Evolutionary conservation across 2,113 vertebrate species (phyloP).

Genomic region (Miniopterus natalensis): DNA sequence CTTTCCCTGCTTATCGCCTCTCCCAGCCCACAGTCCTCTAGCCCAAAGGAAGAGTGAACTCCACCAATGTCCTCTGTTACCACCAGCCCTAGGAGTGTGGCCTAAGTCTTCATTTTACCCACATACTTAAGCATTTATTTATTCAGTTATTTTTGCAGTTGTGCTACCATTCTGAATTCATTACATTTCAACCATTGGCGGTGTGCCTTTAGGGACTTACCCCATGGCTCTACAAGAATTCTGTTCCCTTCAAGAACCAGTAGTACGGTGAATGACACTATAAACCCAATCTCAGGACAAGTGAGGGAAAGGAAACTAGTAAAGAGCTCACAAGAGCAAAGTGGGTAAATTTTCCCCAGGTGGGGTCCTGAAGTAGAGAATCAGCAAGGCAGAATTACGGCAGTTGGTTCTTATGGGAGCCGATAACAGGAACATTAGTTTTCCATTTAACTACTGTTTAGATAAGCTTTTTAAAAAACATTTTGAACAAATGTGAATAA

Average conservation of each 20-base stretch:
- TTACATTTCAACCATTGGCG: conserved; percentile 48
- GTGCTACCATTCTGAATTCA: conserved; percentile 53
- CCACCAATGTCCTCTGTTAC: background rate
- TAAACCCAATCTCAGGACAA: conserved; percentile 27
- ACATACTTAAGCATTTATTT: background rate
- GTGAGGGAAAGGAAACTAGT: background rate
- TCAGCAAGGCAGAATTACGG: background rate
- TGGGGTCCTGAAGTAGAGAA: background rate
- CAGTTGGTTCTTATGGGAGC: background rate
- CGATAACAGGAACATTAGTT: conserved; percentile 39
- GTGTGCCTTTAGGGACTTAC: background rate
- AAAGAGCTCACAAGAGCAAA: background rate
- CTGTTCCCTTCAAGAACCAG: background rate
- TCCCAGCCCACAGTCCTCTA: background rate
- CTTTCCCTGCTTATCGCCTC: background rate
- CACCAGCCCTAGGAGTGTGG: background rate
- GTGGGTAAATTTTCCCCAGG: conserved; percentile 30
- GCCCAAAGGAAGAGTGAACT: background rate
- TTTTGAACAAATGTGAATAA: conserved; percentile 19
- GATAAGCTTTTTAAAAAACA: conserved; percentile 46
- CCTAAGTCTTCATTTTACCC: conserved; percentile 27
- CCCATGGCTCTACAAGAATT: background rate
- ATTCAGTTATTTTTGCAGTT: conserved; percentile 40
- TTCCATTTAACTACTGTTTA: background rate
- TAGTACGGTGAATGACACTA: conserved; percentile 4